Base-by-base conservation (phyloP, 2,113 vertebrate species). In the Cygnus buccinator region DNA sequence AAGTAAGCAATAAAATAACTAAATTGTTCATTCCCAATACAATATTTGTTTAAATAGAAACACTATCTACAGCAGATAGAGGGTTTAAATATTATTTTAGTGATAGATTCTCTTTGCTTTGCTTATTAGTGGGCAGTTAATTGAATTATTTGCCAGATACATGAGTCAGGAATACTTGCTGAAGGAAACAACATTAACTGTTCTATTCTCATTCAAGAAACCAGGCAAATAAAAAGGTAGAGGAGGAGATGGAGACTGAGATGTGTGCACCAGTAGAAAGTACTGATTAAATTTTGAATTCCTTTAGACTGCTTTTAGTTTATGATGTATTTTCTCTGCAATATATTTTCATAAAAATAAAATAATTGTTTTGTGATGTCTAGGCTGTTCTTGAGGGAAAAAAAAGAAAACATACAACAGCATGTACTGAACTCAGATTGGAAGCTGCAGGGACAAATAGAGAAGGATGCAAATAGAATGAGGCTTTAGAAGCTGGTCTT, bases 41-140 rank as follows among this genome's bases (percentile, higher is more conserved):
- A 65, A 80, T 89, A 73, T 86, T 73, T 79, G 63, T 70, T 95
- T 91, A n/a, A 92, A 86, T 23, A 83, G 72, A 84, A 91, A 61
- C 63, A 3, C 15, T 35, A 44, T 78, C 57, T 93, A 29, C 72
- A 95, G 61, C 68, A 96, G 89, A 83, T 75, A 68, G 71, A 95
- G 62, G 5, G 11, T 41, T 96, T 43, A 19, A 87, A 84, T 65
- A 89, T 66, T 74, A 62, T 87, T 91, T 73, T 83, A 83, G 80
- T 91, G 89, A 71, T 63, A 71, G n/a, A 84, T 84, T 91, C 22
- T 84, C 29, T 87, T 90, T 20, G 65, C 39, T 86, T 79, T 92
- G 15, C 65, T 75, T 93, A 59, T 91, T 89, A 91, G 65, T 46
- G 16, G 86, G 65, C 61, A 59, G 52, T 77, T 91, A 87, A 80